These are phyloP conservation scores for Taxidea taxus DNA, from an alignment of 2,113 vertebrate species.

Conservation along the genomic window DNA sequence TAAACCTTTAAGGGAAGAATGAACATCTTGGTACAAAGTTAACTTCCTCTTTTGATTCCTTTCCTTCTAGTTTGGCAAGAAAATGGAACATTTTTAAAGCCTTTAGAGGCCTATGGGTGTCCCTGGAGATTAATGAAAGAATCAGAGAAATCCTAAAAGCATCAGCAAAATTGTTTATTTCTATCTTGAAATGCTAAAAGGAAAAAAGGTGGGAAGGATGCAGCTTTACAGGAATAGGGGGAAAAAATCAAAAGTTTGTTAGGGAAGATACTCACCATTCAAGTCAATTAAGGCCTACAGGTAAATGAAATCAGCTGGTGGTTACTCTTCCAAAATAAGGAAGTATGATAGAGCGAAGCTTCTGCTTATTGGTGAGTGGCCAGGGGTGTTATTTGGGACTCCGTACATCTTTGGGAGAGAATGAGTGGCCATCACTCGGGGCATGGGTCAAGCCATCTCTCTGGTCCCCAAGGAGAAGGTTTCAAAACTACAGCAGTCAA, in stretches of 20 bases:
- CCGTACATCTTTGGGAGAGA: not conserved
- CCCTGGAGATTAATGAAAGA: slow-evolving; percentile 9
- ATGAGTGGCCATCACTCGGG: not conserved
- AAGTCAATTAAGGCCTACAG: not conserved
- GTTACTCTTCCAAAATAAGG: not conserved
- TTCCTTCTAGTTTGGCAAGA: not conserved
- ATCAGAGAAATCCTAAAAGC: slow-evolving; percentile 10
- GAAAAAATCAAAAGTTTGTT: not conserved
- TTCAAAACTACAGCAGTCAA: slow-evolving; percentile 1
- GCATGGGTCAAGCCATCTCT: not conserved
- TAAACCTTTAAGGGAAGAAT: not conserved
- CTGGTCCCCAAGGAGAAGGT: slow-evolving; percentile 25
- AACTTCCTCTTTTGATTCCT: slow-evolving; percentile 1
- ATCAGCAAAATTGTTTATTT: slow-evolving; percentile 19
- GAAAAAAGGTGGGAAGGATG: not conserved
- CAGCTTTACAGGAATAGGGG: not conserved
- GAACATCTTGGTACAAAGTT: not conserved
- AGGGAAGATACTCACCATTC: slow-evolving; percentile 23
- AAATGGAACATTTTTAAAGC: not conserved
- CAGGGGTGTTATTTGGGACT: not conserved
- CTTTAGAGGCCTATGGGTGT: not conserved
- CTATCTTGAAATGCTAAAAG: slow-evolving; percentile 42
- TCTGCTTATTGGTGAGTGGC: not conserved
- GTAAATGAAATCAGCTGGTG: not conserved
- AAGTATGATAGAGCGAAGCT: not conserved